A percentile compares a stretch with the other conserved stretches of the same genome.
Evolutionary conservation across 2,113 vertebrate species (phyloP).

Genomic region (Excalfactoria chinensis): DNA sequence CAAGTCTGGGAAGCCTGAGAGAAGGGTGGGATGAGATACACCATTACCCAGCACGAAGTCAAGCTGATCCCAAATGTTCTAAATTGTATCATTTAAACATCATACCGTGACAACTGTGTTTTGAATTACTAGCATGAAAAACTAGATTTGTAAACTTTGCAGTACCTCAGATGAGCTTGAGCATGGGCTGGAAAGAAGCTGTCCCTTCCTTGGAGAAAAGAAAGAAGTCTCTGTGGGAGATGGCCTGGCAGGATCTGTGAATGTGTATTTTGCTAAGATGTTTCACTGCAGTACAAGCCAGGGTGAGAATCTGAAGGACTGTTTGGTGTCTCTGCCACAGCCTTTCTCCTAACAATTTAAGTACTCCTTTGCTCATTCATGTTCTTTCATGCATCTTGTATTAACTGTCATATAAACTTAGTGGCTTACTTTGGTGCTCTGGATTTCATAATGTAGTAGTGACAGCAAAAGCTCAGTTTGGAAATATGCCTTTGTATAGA

Average conservation of each 20-base stretch:
- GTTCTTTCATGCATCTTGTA: background rate
- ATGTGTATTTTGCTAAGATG: background rate
- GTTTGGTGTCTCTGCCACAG: background rate
- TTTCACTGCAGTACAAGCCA: background rate
- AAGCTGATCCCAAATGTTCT: background rate
- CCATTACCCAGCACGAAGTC: background rate
- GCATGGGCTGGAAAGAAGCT: background rate
- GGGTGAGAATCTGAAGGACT: background rate
- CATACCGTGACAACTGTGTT: background rate
- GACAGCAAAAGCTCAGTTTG: background rate
- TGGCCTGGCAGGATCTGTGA: background rate
- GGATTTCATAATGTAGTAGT: background rate
- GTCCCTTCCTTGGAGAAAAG: background rate
- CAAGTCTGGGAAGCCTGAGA: background rate
- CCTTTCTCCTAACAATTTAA: background rate
- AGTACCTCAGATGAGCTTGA: background rate
- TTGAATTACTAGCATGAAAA: background rate
- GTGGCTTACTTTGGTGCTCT: background rate
- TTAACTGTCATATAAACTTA: background rate
- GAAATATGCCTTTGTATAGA: background rate
- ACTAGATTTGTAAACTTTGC: background rate
- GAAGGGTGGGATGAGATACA: background rate
- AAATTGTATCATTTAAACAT: background rate
- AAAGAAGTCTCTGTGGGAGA: background rate
- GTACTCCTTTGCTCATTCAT: accelerated